phyloP scores from a whole-genome alignment of 2,113 vertebrate genomes.

The Passer domesticus region DNA sequence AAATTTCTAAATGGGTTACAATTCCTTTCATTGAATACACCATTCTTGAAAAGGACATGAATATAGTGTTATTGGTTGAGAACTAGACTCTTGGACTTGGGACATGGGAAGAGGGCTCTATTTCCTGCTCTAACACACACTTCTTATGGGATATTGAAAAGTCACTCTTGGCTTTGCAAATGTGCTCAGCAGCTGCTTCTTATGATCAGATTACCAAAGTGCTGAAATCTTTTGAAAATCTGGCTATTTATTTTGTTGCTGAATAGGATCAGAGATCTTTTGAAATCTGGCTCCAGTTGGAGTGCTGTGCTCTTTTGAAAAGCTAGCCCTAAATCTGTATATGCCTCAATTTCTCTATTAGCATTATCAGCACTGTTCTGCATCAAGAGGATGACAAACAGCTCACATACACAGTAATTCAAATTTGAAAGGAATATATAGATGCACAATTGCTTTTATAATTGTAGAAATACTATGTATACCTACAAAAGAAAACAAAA shows the following conservation, averaged over 20 bases:
- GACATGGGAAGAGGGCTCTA: neutral
- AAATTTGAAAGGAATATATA: constrained; percentile 14
- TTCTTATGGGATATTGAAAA: neutral
- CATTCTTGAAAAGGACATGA: neutral
- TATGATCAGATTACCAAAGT: constrained; percentile 63
- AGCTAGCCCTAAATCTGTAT: constrained; percentile 34
- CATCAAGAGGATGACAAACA: constrained; percentile 20
- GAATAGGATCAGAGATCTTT: constrained; percentile 62
- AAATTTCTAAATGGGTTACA: neutral
- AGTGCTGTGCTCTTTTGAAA: constrained; percentile 34
- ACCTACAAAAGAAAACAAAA: neutral
- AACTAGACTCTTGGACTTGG: neutral
- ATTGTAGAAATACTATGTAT: neutral
- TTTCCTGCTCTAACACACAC: neutral
- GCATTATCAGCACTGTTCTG: constrained; percentile 43
- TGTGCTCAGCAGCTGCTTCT: constrained; percentile 54
- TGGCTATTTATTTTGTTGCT: constrained; percentile 55
- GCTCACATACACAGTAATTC: neutral
- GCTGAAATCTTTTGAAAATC: constrained; percentile 64
- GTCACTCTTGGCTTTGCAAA: constrained; percentile 1
- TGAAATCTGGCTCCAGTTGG: constrained; percentile 52
- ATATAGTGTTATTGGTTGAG: neutral
- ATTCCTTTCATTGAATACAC: neutral
- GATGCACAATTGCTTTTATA: neutral
- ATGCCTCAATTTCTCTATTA: constrained; percentile 53